Conservation (phyloP, 2,888 invertebrate genomes). For the Mesorhabditis spiculigera region DNA sequence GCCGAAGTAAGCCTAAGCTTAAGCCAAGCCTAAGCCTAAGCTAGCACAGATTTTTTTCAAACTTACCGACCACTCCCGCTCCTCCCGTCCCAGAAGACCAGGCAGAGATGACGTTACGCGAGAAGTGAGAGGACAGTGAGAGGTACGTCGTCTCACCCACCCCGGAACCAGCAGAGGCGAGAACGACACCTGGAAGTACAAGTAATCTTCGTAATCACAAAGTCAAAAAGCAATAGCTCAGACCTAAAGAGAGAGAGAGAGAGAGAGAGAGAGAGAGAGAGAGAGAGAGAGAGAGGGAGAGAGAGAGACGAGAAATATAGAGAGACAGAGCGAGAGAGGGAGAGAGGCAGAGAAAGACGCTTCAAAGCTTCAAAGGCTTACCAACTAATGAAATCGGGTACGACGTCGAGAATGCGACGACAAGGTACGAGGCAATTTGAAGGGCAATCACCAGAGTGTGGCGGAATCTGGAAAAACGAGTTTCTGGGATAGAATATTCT, state of each 20-base stretch:
- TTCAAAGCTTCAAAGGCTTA: conserved; percentile 1
- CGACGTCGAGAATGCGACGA: conserved; percentile 51
- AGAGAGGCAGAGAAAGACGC: no score
- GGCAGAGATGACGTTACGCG: conserved; percentile 74
- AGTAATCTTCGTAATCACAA: no score
- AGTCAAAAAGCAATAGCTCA: no score
- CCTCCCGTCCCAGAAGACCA: conserved; percentile 80
- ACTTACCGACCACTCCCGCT: conserved; percentile 75
- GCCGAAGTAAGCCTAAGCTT: no score
- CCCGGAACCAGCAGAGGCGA: conserved; percentile 75
- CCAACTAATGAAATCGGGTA: conserved; percentile 45
- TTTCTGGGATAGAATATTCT: neutral
- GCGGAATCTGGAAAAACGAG: conserved; percentile 42
- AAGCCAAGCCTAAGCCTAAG: no score
- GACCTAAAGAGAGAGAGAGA: no score
- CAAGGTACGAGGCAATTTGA: conserved; percentile 48
- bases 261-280: no score
- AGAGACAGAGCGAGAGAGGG: no score
- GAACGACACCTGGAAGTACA: conserved; percentile 66
- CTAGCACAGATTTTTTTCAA: neutral
- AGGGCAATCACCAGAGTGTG: conserved; percentile 42
- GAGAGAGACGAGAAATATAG: no score
- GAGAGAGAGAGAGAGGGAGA: no score
- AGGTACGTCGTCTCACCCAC: conserved; percentile 78
- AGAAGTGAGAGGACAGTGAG: conserved; percentile 71